A percentile compares a stretch with the other conserved stretches of the same genome.
phyloP scores from a whole-genome alignment of 2,113 vertebrate species.

The Natator depressus region DNA sequence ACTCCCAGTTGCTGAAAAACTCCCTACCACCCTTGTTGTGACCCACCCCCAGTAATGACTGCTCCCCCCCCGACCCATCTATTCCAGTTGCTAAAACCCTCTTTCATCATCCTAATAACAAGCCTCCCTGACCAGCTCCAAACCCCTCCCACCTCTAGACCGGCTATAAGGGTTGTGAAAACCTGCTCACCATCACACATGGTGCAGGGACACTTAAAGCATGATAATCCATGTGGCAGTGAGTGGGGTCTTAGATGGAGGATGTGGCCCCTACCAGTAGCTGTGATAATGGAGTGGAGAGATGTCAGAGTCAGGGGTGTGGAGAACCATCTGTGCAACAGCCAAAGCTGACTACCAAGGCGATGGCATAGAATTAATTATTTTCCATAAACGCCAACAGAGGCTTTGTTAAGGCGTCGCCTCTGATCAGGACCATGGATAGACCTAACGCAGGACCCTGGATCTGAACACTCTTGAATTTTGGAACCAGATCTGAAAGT shows the following conservation, averaged over 20 bases:
- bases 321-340: constrained; percentile 66
- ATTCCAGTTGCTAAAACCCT: background rate
- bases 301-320: constrained; percentile 65
- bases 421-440: constrained; percentile 73
- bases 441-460: constrained; percentile 54
- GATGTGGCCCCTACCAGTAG: constrained; percentile 21
- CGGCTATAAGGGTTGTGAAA: constrained; percentile 42
- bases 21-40: too few species aligned
- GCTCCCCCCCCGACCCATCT: background rate
- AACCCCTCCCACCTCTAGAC: background rate
- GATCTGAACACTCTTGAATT: constrained; percentile 49
- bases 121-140: background rate
- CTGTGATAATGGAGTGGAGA: constrained; percentile 47
- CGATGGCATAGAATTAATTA: constrained; percentile 63
- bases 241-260: constrained; percentile 33
- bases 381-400: constrained; percentile 53
- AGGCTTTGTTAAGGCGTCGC: constrained; percentile 59
- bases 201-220: constrained; percentile 27
- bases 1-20: background rate
- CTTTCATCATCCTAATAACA: background rate
- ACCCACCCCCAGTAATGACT: background rate
- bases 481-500: constrained; percentile 33
- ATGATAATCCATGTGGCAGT: constrained; percentile 45
- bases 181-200: background rate
- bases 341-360: constrained; percentile 68